These are phyloP conservation scores for Himantopus leucocephalus DNA, from an alignment of 2,113 vertebrate genomes.

Conservation along the genomic window DNA sequence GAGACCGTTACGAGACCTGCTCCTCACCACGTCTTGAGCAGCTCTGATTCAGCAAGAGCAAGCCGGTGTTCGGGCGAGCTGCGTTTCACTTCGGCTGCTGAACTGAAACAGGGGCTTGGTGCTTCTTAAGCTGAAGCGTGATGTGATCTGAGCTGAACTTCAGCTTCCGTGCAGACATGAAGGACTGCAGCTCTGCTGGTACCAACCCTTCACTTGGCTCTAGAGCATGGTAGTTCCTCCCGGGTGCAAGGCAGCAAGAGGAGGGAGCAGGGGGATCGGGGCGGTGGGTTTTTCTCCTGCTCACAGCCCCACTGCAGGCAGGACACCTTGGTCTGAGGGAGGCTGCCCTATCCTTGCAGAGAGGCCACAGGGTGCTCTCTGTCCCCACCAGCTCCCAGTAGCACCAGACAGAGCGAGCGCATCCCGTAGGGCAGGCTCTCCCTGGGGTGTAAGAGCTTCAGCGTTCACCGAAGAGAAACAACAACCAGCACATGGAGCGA, in stretches of 20 bases:
- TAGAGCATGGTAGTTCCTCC: background rate
- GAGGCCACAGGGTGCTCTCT: background rate
- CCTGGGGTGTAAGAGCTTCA: background rate
- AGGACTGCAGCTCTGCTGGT: background rate
- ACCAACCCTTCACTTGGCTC: background rate
- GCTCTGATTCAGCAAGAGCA: background rate
- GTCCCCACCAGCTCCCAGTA: background rate
- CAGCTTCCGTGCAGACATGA: background rate
- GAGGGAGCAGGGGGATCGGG: background rate
- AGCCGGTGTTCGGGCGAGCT: background rate
- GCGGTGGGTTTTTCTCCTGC: background rate
- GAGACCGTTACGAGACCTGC: accelerated
- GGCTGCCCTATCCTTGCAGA: background rate
- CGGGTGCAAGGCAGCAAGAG: background rate
- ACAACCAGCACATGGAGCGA: background rate
- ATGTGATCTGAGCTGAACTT: accelerated
- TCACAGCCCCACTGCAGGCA: background rate
- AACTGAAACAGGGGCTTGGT: background rate
- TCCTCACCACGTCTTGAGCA: accelerated
- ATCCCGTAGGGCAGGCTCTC: background rate
- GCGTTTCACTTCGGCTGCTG: background rate
- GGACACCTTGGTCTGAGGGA: background rate
- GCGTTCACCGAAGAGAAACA: background rate
- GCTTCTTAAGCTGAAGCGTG: background rate
- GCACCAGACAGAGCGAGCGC: background rate